Conservation (phyloP, 2,888 invertebrate genomes). For the Glyphotaelius pellucidus region DNA sequence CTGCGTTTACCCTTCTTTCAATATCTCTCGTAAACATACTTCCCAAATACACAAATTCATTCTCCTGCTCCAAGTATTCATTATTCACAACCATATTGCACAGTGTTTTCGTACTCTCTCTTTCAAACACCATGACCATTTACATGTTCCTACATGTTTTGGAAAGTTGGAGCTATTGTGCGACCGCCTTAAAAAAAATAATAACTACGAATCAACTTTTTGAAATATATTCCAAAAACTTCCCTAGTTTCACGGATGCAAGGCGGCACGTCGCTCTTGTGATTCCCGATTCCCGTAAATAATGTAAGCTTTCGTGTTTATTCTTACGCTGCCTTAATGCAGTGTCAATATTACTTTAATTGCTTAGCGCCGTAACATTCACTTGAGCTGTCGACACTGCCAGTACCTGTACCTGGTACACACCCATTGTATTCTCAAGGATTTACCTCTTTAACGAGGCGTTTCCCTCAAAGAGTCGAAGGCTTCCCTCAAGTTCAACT, state of each 20-base stretch:
- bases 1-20: too few relatives aligned
- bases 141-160: background rate
- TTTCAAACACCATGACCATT: too few relatives aligned
- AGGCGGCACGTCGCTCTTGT: background rate
- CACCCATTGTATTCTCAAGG: slow-evolving; percentile 6
- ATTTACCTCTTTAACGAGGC: background rate
- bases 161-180: background rate
- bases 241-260: background rate
- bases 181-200: background rate
- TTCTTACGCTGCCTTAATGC: slow-evolving; percentile 39
- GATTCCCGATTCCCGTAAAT: background rate
- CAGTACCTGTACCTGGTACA: background rate
- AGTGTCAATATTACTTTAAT: slow-evolving; percentile 59
- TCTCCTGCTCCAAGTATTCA: too few relatives aligned
- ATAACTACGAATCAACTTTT: background rate
- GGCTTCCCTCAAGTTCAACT: background rate
- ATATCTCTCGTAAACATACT: too few relatives aligned
- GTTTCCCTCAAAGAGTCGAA: background rate
- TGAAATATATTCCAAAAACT: background rate
- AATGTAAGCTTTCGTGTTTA: slow-evolving; percentile 42
- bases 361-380: slow-evolving; percentile 43
- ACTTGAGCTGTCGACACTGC: background rate
- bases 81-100: too few relatives aligned
- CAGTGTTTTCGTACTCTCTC: too few relatives aligned
- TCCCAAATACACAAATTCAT: too few relatives aligned